Conservation (phyloP, 2,797 vertebrate species). For the Acanthurus lineatus region DNA sequence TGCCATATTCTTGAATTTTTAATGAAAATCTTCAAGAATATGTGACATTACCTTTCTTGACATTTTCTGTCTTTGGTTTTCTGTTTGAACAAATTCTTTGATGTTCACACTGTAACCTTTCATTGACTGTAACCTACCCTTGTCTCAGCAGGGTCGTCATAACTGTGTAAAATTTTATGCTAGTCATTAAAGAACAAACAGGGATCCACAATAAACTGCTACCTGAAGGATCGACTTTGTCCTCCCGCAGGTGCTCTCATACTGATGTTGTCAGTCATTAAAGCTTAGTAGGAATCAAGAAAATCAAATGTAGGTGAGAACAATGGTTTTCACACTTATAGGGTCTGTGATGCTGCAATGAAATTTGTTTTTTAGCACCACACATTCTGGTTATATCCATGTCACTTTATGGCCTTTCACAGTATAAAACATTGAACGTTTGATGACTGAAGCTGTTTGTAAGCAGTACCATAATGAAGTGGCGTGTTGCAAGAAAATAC, state of each 20-base stretch:
- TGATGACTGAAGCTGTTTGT: slow-evolving; percentile 13
- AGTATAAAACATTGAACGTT: background rate
- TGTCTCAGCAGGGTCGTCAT: slow-evolving; percentile 1
- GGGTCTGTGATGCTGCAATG: background rate
- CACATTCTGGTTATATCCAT: background rate
- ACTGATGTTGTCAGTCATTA: background rate
- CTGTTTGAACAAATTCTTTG: slow-evolving; percentile 15
- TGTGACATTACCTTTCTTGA: background rate
- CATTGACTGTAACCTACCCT: slow-evolving; percentile 24
- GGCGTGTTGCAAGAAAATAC: background rate
- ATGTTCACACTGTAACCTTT: slow-evolving; percentile 24
- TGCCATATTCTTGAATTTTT: too few relatives aligned
- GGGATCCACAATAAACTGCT: background rate
- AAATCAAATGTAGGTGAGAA: background rate
- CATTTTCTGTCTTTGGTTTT: slow-evolving; percentile 14
- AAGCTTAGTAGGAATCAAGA: background rate
- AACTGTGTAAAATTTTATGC: slow-evolving; percentile 9
- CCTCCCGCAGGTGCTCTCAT: background rate
- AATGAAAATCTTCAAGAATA: too few relatives aligned
- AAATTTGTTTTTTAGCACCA: background rate
- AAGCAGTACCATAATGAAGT: background rate
- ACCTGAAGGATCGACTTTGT: background rate
- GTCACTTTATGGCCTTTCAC: background rate
- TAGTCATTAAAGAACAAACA: slow-evolving; percentile 1
- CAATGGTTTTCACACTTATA: background rate